A percentile compares a stretch with the other conserved stretches of the same genome.
phyloP scores from a whole-genome alignment of 2,797 vertebrate species.

The Pseudomugil gertrudae region DNA sequence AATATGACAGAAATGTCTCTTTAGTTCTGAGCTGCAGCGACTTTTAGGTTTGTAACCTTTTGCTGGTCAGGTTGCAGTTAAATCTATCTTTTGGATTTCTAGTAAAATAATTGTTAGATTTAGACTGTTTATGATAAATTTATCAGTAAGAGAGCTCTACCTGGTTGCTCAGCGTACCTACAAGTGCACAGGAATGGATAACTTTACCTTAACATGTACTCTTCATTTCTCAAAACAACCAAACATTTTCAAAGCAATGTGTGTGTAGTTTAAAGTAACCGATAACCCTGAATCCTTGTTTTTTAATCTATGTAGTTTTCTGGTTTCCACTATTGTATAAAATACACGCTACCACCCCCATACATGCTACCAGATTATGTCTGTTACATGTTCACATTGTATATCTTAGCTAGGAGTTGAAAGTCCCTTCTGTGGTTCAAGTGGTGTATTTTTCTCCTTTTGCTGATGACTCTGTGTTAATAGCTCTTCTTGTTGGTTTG shows the following conservation, averaged over 20 bases:
- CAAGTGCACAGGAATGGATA: no score
- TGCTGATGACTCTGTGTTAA: background rate
- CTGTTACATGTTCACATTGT: background rate
- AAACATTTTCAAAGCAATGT: background rate
- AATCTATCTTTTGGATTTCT: no score
- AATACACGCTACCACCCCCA: background rate
- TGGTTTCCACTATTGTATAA: background rate
- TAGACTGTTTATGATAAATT: background rate
- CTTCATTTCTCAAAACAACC: no score
- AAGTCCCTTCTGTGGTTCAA: background rate
- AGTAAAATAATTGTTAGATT: background rate
- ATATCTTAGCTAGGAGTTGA: background rate
- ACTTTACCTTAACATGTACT: no score
- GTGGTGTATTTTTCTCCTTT: background rate
- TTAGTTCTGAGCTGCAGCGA: background rate
- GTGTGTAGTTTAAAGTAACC: no score
- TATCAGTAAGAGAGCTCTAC: no score
- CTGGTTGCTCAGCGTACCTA: no score
- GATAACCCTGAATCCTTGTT: no score
- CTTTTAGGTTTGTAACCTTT: background rate
- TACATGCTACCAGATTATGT: no score
- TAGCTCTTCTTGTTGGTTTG: background rate
- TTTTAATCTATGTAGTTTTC: no score
- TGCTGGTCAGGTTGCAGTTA: background rate
- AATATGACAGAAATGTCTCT: background rate